Conservation (phyloP, 2,113 vertebrate species). For the Albula goreensis region DNA sequence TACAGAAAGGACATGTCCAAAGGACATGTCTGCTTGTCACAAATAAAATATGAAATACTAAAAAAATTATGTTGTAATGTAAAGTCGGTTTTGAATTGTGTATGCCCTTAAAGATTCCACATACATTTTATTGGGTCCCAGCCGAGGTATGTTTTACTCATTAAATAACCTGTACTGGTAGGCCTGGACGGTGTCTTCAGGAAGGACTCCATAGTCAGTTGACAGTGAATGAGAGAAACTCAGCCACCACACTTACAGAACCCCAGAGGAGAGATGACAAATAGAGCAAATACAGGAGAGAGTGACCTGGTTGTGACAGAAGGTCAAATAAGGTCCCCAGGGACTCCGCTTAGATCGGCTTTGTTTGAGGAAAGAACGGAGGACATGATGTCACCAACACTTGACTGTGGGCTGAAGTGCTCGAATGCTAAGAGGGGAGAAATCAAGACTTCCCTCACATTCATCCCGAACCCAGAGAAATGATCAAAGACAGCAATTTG, state of each 20-base stretch:
- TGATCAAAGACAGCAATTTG: slow-evolving; percentile 60
- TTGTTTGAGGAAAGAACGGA: neutral
- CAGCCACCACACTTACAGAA: neutral
- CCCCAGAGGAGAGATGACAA: neutral
- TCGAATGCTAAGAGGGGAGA: slow-evolving; percentile 32
- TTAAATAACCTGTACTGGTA: neutral
- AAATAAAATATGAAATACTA: too few species aligned
- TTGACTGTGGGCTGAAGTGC: slow-evolving; percentile 28
- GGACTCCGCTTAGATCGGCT: neutral
- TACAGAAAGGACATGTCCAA: too few species aligned
- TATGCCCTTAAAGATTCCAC: too few species aligned
- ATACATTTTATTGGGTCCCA: too few species aligned
- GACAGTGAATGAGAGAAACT: neutral
- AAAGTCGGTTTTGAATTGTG: too few species aligned
- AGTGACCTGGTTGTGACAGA: neutral
- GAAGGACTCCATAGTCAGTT: neutral
- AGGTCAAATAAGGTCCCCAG: slow-evolving; percentile 12
- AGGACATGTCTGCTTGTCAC: too few species aligned
- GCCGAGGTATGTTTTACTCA: too few species aligned
- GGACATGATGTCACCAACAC: slow-evolving; percentile 1
- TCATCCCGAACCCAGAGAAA: slow-evolving; percentile 50
- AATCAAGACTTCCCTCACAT: slow-evolving; percentile 50
- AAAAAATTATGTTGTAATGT: too few species aligned
- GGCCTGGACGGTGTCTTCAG: neutral
- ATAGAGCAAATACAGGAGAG: neutral